Conservation (phyloP, 2,797 vertebrate genomes). For the Myotis pilosus region DNA sequence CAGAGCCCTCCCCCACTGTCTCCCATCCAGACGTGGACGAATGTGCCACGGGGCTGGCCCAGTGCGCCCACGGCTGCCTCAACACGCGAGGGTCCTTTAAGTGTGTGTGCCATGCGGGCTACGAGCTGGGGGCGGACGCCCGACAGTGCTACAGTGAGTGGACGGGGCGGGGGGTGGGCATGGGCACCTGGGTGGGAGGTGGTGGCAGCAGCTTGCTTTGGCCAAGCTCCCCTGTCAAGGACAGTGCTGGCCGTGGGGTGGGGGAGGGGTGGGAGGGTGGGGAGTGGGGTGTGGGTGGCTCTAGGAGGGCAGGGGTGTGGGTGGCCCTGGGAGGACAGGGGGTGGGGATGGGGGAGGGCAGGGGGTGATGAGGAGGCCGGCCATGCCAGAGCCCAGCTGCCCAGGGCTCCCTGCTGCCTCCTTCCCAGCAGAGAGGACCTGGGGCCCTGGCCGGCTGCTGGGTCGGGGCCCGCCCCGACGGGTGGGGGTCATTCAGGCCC, state of each 20-base stretch:
- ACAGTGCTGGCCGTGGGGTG: not conserved
- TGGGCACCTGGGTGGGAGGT: accelerated
- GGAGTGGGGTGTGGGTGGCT: not conserved
- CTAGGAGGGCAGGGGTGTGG: accelerated
- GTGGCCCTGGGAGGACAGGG: no score
- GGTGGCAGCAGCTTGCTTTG: accelerated
- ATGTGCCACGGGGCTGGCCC: conserved; percentile 84
- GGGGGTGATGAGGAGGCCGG: not conserved
- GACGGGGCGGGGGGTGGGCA: accelerated
- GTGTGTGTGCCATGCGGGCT: conserved; percentile 91
- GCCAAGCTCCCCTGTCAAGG: not conserved
- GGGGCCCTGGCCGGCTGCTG: not conserved
- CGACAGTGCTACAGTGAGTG: conserved; percentile 93
- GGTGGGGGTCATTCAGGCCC: not conserved
- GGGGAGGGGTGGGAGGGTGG: no score
- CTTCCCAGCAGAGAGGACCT: not conserved
- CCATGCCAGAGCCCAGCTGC: not conserved
- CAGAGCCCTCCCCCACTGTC: accelerated
- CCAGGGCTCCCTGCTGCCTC: not conserved
- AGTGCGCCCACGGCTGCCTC: conserved; percentile 92
- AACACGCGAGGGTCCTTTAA: conserved; percentile 93
- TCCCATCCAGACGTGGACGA: conserved; percentile 90
- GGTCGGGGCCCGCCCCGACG: accelerated
- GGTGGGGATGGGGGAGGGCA: not conserved
- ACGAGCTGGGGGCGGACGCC: conserved; percentile 93